Conservation (phyloP, 1,140 invertebrate species). For the Zaprionus vittiger region DNA sequence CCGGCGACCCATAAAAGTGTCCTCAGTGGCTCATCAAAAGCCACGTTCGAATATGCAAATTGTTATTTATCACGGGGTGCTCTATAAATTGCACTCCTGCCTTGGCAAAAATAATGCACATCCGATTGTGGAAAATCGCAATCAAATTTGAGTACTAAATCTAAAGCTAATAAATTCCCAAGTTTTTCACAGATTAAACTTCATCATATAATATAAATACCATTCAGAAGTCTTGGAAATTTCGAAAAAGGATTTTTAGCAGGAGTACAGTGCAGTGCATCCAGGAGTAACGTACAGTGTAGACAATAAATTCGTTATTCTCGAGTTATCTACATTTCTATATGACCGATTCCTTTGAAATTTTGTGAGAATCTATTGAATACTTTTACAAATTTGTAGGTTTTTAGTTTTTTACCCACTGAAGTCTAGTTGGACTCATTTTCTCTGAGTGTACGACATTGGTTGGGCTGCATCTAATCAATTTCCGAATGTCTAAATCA, state of each 20-base stretch:
- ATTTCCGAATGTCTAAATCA: slow-evolving; percentile 80
- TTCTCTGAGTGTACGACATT: slow-evolving; percentile 21
- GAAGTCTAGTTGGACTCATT: slow-evolving; percentile 10
- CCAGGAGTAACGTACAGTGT: too few relatives aligned
- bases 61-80: slow-evolving; percentile 75
- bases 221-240: too few relatives aligned
- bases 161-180: neutral
- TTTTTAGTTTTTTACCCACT: too few relatives aligned
- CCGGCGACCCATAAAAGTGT: slow-evolving; percentile 62
- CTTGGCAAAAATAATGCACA: slow-evolving; percentile 9
- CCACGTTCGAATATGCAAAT: slow-evolving; percentile 54
- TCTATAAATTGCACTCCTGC: slow-evolving; percentile 59
- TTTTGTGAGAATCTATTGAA: too few relatives aligned
- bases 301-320: too few relatives aligned
- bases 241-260: too few relatives aligned
- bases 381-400: too few relatives aligned
- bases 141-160: neutral
- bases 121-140: slow-evolving; percentile 28
- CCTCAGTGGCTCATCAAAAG: slow-evolving; percentile 69
- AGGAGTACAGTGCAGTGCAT: too few relatives aligned
- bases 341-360: too few relatives aligned
- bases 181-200: neutral
- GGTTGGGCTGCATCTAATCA: slow-evolving; percentile 63
- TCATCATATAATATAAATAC: neutral
- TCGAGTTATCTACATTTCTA: too few relatives aligned